Evolutionary conservation across 1,140 invertebrate genomes (phyloP), one percentile per base, ranked within the genome.

Genomic region (Acromyrmex charruanus): DNA sequence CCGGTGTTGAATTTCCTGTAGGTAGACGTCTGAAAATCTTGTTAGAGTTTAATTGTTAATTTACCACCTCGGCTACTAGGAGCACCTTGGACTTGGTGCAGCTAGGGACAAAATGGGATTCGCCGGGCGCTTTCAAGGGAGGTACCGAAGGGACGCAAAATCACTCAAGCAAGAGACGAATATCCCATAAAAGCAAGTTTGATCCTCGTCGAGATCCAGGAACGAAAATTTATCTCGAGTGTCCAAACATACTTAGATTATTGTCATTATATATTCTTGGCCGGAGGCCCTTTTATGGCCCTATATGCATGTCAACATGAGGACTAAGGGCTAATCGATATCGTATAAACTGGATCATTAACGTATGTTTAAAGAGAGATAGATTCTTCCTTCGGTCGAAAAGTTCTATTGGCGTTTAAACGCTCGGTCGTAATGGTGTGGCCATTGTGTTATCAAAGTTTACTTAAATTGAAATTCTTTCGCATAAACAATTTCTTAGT

Each of bases 11-110:
- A 90, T 92, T 92, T 91, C 86, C 88, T 87, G 51, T 88, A 88
- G 68, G 66, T 88, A 75, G 88, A 90, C 69, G 74, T 79, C 86
- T 88, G 92, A 92, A 92, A 92, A 93, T 93, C 91, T 90, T 92
- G 91, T 93, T 92, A 92, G 88, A 92, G 88, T 92, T 91, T 93
- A 92, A 93, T 93, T 92, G 91, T 92, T 92, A 92, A 93, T 92
- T 93, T 92, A 93, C 85, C 87, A 92, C 80, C 82, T 87, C 86
- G 75, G 77, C 85, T 87, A 77, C 79, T 72, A 66, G 66, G 86
- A 85, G 72, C 82, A 61, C 68, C 61, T 75, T 71, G 66, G 68
- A 72, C 88, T 65, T 69, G 51, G 25, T 58, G 51, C 58, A 44
- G 72, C 71, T 74, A 18, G 59, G 59, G 51, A 77, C 86, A 86